A percentile compares a stretch with the other conserved stretches of the same genome.
These are phyloP conservation scores for Daboia siamensis DNA, from an alignment of 2,113 vertebrate species.

Conservation along the genomic window DNA sequence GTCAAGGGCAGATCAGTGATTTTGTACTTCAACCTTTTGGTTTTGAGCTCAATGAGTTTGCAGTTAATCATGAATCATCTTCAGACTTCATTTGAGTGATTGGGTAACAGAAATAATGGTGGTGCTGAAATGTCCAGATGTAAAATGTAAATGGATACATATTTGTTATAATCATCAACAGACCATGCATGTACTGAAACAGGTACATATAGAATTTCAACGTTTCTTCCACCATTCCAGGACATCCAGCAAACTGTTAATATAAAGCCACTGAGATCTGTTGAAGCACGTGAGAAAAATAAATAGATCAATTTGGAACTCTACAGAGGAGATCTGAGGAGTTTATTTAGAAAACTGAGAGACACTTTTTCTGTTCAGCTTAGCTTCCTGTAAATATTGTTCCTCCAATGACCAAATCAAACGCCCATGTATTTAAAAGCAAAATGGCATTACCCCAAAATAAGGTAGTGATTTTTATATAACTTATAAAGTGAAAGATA, in stretches of 20 bases:
- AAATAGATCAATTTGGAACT: slow-evolving; percentile 34
- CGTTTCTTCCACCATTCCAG: slow-evolving; percentile 54
- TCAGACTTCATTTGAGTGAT: not conserved
- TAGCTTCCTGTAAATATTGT: not conserved
- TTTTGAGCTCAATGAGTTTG: not conserved
- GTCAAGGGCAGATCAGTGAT: not conserved
- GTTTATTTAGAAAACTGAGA: slow-evolving; percentile 34
- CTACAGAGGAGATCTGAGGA: slow-evolving; percentile 32
- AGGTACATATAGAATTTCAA: slow-evolving; percentile 54
- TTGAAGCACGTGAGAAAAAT: slow-evolving; percentile 1
- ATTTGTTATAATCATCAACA: slow-evolving; percentile 39
- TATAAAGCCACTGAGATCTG: slow-evolving; percentile 44
- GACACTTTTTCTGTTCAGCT: not conserved
- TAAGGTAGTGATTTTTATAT: not conserved
- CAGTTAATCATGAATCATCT: not conserved
- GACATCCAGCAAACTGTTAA: slow-evolving; percentile 14
- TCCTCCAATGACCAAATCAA: not conserved
- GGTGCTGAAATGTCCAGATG: not conserved
- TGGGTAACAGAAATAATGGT: not conserved
- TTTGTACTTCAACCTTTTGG: not conserved
- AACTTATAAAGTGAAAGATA: not conserved
- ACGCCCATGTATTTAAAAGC: not conserved
- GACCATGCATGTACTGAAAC: slow-evolving; percentile 47
- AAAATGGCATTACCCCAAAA: not conserved
- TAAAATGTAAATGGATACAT: not conserved